A percentile compares a stretch with the other conserved stretches of the same genome.
Conservation (phyloP, 2,888 invertebrate genomes). For the Mesoligia furuncula region DNA sequence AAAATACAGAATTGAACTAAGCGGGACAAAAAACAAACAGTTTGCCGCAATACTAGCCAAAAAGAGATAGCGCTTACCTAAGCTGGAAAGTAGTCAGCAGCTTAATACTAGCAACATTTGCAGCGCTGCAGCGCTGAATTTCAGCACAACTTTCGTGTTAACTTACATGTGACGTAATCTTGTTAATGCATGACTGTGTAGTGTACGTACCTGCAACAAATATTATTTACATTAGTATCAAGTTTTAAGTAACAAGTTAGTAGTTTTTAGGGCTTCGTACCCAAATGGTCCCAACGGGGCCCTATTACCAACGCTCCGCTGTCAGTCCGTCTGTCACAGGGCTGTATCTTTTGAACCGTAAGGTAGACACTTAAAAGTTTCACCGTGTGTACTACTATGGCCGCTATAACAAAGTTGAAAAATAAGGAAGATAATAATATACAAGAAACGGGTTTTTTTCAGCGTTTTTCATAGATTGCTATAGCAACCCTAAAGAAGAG, state of each 20-base stretch:
- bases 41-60: neutral
- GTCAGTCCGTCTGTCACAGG: neutral
- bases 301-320: neutral
- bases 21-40: neutral
- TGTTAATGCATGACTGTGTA: conserved; percentile 13
- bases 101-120: conserved; percentile 11
- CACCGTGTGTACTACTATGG: neutral
- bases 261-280: neutral
- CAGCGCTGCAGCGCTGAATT: conserved; percentile 38
- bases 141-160: conserved; percentile 28
- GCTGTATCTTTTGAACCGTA: neutral
- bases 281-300: neutral
- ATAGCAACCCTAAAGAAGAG: no score
- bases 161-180: conserved; percentile 43
- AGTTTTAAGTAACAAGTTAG: conserved; percentile 18
- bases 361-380: neutral
- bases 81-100: conserved; percentile 32
- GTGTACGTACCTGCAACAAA: conserved; percentile 54
- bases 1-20: neutral
- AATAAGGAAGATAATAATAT: neutral
- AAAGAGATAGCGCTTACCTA: conserved; percentile 22
- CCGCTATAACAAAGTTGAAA: neutral
- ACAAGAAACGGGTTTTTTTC: neutral
- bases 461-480: neutral
- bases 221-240: conserved; percentile 33